Evolutionary conservation across 2,113 vertebrate genomes (phyloP).

Genomic region (Meleagris gallopavo): DNA sequence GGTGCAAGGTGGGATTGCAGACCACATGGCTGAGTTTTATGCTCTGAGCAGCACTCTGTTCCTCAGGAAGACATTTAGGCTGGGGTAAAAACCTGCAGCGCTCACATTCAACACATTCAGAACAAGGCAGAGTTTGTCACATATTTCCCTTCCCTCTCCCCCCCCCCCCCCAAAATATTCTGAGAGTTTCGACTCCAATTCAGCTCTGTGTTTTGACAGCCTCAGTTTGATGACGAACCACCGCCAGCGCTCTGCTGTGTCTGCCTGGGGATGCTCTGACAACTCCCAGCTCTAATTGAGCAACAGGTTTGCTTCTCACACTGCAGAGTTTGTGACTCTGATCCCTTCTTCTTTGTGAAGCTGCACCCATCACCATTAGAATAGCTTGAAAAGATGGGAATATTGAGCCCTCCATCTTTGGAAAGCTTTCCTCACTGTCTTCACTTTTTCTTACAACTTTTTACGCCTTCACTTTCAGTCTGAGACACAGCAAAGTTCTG

Average conservation of each 20-base stretch:
- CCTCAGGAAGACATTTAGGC: not conserved
- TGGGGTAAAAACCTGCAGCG: not conserved
- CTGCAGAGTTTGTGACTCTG: not conserved
- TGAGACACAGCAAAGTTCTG: constrained; percentile 16
- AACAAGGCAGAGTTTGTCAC: not conserved
- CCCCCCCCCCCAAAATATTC: not conserved
- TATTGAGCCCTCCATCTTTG: not conserved
- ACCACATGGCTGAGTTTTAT: not conserved
- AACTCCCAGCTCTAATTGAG: not conserved
- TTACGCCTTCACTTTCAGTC: not conserved
- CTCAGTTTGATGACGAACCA: not conserved
- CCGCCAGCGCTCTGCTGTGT: not conserved
- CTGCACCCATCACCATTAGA: not conserved
- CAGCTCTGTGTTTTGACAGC: not conserved
- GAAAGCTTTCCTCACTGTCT: not conserved
- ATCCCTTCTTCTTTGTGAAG: not conserved
- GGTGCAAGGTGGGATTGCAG: not conserved
- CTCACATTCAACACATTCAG: not conserved
- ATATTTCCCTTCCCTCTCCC: not conserved
- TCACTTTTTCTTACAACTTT: not conserved
- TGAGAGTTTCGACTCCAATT: not conserved
- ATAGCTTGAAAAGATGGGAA: not conserved
- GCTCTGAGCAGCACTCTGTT: accelerated
- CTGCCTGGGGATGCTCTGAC: constrained; percentile 17
- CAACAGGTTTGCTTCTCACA: not conserved